Percentiles rank a stretch among this genome's conserved stretches.
Evolutionary conservation across 2,888 invertebrate genomes (phyloP).

Genomic region (Allophyes oxyacanthae): DNA sequence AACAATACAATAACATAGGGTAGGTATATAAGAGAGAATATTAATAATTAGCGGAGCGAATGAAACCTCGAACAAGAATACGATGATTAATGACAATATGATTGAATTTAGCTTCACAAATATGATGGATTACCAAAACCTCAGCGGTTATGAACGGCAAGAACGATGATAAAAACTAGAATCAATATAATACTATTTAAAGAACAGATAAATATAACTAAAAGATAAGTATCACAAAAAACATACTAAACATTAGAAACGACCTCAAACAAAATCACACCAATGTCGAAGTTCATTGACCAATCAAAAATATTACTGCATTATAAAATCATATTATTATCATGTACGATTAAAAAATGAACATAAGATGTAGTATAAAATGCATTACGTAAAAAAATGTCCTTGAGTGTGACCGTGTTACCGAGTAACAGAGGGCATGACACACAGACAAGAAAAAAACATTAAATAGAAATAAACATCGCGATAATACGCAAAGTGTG

Average conservation of each 20-base stretch:
- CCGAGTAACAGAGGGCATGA: slow-evolving; percentile 23
- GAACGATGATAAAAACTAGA: slow-evolving; percentile 6
- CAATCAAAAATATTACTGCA: slow-evolving; percentile 27
- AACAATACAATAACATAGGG: no score
- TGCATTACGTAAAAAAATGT: slow-evolving; percentile 27
- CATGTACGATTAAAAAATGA: no score
- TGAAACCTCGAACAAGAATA: no score
- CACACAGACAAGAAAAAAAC: slow-evolving; percentile 22
- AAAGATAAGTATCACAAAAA: slow-evolving; percentile 6
- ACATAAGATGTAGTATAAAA: slow-evolving; percentile 18
- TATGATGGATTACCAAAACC: no score
- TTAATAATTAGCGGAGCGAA: no score
- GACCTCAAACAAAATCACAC: slow-evolving; percentile 8
- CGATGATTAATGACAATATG: no score
- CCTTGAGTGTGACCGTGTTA: slow-evolving; percentile 19
- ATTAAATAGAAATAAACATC: slow-evolving; percentile 26
- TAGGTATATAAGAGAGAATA: no score
- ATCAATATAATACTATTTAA: neutral
- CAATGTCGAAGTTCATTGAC: slow-evolving; percentile 28
- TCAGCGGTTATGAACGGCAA: no score
- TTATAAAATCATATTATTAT: slow-evolving; percentile 20
- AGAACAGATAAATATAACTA: neutral
- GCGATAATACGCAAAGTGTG: slow-evolving; percentile 33
- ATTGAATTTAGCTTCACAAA: no score
- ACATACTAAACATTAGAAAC: slow-evolving; percentile 14